Evolutionary conservation across 1,140 invertebrate species (phyloP).

Genomic region (Dolichoris vasculosae): DNA sequence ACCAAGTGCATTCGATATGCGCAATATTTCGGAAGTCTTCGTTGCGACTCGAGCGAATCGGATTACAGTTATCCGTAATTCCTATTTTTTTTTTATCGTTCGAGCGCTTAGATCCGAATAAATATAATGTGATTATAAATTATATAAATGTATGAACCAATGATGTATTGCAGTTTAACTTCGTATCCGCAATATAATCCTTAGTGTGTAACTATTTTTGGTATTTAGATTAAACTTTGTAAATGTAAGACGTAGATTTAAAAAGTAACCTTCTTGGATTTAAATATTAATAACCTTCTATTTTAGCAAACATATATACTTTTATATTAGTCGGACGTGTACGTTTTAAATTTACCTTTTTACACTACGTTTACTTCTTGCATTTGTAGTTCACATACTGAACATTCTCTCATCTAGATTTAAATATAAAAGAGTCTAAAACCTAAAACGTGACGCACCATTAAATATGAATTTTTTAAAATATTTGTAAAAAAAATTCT

Average conservation of each 20-base stretch:
- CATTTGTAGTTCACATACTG: not conserved
- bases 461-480: not conserved
- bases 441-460: not conserved
- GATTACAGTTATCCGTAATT: too few relatives aligned
- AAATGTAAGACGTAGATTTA: not conserved
- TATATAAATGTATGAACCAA: too few relatives aligned
- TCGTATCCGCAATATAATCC: not conserved
- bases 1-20: not conserved
- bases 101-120: not conserved
- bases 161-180: not conserved
- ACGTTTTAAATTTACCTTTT: not conserved
- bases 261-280: not conserved
- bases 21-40: not conserved
- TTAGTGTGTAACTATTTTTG: not conserved
- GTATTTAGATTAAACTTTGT: not conserved
- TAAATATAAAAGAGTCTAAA: not conserved
- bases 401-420: not conserved
- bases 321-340: not conserved
- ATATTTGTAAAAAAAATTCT: not conserved
- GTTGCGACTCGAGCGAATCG: not conserved
- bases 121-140: too few relatives aligned
- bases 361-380: not conserved
- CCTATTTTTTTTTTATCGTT: not conserved
- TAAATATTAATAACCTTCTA: constrained; percentile 4
- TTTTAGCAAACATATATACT: not conserved